These are phyloP conservation scores for Pedionomus torquatus DNA, from an alignment of 2,113 vertebrate species.

Conservation along the genomic window DNA sequence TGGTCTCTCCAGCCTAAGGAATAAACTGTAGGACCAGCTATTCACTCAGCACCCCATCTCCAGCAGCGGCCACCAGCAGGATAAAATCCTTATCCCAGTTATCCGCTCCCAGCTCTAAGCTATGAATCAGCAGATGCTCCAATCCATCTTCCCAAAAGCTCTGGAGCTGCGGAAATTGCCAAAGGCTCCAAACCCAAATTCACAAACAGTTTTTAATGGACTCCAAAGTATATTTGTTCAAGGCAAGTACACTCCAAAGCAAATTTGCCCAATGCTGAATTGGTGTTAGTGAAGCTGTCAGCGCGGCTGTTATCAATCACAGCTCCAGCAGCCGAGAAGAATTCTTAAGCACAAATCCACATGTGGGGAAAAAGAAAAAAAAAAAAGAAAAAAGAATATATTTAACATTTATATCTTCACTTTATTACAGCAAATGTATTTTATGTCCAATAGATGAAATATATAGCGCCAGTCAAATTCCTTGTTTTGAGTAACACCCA, in stretches of 20 bases:
- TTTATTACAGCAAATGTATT: constrained; percentile 41
- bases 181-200: neutral
- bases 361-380: neutral
- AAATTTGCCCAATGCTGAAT: constrained; percentile 22
- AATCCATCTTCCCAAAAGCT: neutral
- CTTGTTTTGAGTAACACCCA: neutral
- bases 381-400: neutral
- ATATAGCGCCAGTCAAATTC: neutral
- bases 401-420: constrained; percentile 13
- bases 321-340: neutral
- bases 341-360: neutral
- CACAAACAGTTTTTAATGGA: neutral
- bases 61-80: neutral
- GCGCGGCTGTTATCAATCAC: neutral
- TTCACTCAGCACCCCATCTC: neutral
- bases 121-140: neutral
- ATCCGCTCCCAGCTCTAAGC: neutral
- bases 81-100: neutral
- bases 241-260: neutral
- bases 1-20: no score
- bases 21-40: neutral
- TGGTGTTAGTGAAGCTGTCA: neutral
- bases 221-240: neutral
- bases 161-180: neutral
- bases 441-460: constrained; percentile 31